phyloP scores from a whole-genome alignment of 2,888 invertebrate species.

The Anarsia innoxiella region DNA sequence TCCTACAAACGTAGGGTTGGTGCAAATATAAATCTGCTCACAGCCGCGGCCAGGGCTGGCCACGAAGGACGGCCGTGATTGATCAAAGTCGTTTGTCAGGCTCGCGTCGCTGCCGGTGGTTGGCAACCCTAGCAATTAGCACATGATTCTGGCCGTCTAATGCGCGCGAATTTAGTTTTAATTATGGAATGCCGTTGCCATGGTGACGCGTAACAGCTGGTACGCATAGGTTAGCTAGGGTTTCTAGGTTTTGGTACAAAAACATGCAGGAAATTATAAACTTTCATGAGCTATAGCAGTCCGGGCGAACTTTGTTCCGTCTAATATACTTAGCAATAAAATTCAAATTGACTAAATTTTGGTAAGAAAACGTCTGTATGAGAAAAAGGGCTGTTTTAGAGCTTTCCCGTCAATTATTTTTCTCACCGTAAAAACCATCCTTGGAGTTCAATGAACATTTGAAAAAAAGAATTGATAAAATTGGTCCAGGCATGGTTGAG shows the following conservation, averaged over 20 bases:
- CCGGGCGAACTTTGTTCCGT: too few relatives aligned
- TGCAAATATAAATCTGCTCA: constrained; percentile 39
- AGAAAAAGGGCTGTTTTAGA: too few relatives aligned
- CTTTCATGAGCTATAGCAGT: too few relatives aligned
- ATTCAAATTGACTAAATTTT: too few relatives aligned
- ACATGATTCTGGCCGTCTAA: constrained; percentile 66
- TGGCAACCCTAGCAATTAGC: constrained; percentile 56
- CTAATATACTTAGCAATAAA: too few relatives aligned
- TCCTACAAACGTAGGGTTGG: constrained; percentile 44
- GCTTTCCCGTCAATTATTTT: too few relatives aligned
- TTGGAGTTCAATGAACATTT: too few relatives aligned
- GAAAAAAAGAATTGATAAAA: too few relatives aligned
- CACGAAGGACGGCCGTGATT: constrained; percentile 65
- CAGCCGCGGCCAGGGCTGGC: constrained; percentile 56
- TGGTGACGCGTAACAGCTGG: constrained; percentile 18
- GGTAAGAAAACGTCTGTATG: too few relatives aligned
- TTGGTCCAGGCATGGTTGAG: too few relatives aligned
- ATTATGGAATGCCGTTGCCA: constrained; percentile 39
- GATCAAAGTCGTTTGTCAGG: constrained; percentile 72
- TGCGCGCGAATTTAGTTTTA: constrained; percentile 61
- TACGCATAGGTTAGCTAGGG: too few relatives aligned
- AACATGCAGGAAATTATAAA: constrained; percentile 32
- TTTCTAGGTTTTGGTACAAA: neutral
- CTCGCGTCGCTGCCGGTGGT: constrained; percentile 64
- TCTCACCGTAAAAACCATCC: too few relatives aligned